Base-by-base conservation (phyloP, 2,113 vertebrate genomes). In the Callopanchax toddi region DNA sequence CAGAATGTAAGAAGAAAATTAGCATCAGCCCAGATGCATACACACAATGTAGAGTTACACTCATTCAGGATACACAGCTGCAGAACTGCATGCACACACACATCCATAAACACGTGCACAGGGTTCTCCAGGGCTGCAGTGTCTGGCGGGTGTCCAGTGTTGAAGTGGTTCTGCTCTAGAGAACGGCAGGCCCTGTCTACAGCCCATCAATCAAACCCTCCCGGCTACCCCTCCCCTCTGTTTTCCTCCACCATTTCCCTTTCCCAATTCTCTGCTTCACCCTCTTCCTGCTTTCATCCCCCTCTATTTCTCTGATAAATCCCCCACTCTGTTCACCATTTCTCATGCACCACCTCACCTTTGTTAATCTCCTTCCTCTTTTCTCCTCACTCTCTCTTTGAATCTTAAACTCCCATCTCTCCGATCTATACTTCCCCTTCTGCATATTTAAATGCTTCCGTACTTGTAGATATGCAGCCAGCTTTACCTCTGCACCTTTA, bases 131-230 rank as follows among this genome's bases (percentile, higher is more conserved):
- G 71, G 79, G 67, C 74, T 70, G 78, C 69, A 66, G 70, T 64
- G 67, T 85, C 66, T 78, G 75, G 76, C 69, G 25, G 65, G 60
- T 62, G 75, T 88, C 78, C 81, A 83, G 75, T 46, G 26, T 64
- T 61, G 71, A 78, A 86, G 81, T 82, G 67, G 74, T 83, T 83
- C 87, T 74, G 79, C 79, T 80, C 69, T 70, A 58, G 75, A 85
- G 82, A 84, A 76, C 57, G 63, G 55, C 66, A 32, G 62, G 55
- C 46, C 75, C 60, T 77, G 75, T 85, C 82, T 72, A 46, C 67
- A 74, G 56, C 68, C 81, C 77, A 87, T 87, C 85, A 82, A 83
- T 86, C 84, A 87, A 79, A 56, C 34, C 60, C 62, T 59, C 34
- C 63, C 11, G 4, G 40, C 59, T 58, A 37, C 26, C 34, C 57